Evolutionary conservation across 2,888 invertebrate species (phyloP).

Genomic region (Campoplex capitator): DNA sequence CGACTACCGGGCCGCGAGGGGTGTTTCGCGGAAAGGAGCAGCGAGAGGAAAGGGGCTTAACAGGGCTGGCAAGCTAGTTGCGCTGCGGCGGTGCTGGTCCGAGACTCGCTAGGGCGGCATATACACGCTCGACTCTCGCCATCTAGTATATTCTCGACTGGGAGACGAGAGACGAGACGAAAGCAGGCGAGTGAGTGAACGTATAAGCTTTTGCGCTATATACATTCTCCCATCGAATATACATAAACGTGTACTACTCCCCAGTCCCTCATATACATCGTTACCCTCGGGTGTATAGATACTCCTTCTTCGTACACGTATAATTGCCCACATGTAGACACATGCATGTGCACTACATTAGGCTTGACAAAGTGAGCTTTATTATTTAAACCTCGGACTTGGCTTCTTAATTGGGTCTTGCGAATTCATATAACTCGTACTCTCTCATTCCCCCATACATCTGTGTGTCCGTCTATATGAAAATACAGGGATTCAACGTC

Average conservation of each 20-base stretch:
- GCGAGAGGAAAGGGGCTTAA: conserved; percentile 14
- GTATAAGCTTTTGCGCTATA: conserved; percentile 19
- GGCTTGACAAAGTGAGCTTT: conserved; percentile 54
- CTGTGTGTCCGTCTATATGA: neutral
- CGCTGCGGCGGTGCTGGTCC: conserved; percentile 45
- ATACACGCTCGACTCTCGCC: neutral
- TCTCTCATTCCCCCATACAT: neutral
- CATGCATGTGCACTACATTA: neutral
- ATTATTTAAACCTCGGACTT: conserved; percentile 63
- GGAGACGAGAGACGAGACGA: conserved; percentile 1
- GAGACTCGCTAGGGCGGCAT: conserved; percentile 25
- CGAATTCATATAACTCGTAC: conserved; percentile 13
- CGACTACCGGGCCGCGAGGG: conserved; percentile 20
- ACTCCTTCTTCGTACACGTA: neutral
- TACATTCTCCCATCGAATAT: conserved; percentile 34
- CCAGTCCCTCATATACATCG: conserved; percentile 2
- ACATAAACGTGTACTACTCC: conserved; percentile 41
- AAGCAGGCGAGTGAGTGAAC: conserved; percentile 52
- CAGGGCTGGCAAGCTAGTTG: conserved; percentile 12
- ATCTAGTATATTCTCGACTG: neutral
- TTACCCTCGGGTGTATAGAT: conserved; percentile 9
- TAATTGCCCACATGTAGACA: neutral
- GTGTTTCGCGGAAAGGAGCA: conserved; percentile 11
- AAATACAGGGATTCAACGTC: conserved; percentile 11
- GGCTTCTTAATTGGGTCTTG: conserved; percentile 58